These are phyloP conservation scores for Ptilorrhoa leucosticta DNA, from an alignment of 2,113 vertebrate genomes.

Conservation along the genomic window DNA sequence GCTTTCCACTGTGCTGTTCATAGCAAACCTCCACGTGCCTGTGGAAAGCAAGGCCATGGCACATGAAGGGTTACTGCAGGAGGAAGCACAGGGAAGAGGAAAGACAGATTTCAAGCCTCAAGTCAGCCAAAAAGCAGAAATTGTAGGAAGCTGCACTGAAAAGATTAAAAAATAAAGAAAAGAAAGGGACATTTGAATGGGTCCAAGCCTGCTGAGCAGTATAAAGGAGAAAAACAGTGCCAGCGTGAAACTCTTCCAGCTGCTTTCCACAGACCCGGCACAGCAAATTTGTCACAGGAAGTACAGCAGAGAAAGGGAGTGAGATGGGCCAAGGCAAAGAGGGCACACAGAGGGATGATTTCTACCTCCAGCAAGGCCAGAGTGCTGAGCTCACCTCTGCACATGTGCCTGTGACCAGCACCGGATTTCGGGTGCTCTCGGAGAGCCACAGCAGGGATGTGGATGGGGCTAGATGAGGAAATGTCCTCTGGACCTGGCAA, in stretches of 20 bases:
- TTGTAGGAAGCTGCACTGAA: neutral
- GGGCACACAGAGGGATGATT: neutral
- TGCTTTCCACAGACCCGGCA: neutral
- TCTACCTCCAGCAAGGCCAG: neutral
- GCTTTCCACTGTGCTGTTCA: neutral
- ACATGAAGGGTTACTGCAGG: neutral
- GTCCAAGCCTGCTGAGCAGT: neutral
- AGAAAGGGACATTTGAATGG: neutral
- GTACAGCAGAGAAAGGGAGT: neutral
- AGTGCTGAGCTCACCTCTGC: neutral
- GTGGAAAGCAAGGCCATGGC: neutral
- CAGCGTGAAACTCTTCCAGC: neutral
- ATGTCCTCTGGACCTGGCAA: neutral
- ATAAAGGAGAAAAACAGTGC: neutral
- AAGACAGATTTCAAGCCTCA: neutral
- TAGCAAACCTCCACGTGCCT: neutral
- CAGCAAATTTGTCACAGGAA: neutral
- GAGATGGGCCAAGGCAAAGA: neutral
- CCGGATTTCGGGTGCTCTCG: rapidly evolving
- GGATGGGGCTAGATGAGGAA: neutral
- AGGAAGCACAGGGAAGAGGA: neutral
- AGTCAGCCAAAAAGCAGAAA: conserved; percentile 7
- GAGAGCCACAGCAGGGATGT: rapidly evolving
- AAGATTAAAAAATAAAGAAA: neutral
- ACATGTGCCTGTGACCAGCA: rapidly evolving